Conservation (phyloP, 2,797 vertebrate genomes). For the Smutsia temminckii region DNA sequence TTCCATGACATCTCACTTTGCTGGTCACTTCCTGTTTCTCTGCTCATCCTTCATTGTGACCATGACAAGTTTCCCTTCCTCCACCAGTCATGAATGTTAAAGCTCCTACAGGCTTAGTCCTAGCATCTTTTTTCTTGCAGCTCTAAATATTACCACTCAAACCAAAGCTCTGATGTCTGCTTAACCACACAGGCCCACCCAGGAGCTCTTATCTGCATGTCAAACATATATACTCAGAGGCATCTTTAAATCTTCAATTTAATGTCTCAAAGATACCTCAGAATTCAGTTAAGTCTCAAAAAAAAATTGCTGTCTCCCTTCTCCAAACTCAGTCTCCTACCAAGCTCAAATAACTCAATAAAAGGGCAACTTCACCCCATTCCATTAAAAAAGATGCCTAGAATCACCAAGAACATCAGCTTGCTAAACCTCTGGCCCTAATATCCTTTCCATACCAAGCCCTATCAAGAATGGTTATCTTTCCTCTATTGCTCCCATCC, state of each 20-base stretch:
- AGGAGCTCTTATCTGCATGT: not conserved
- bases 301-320: not conserved
- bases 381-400: not conserved
- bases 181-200: accelerated
- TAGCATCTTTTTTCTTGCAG: not conserved
- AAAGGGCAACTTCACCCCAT: not conserved
- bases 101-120: not conserved
- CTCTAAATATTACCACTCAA: not conserved
- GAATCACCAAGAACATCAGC: not conserved
- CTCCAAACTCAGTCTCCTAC: not conserved
- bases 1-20: not conserved
- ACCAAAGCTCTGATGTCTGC: not conserved
- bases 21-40: not conserved
- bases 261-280: not conserved
- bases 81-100: not conserved
- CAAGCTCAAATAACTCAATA: not conserved
- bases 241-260: not conserved
- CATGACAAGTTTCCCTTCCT: not conserved
- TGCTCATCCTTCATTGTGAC: not conserved
- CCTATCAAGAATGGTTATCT: not conserved
- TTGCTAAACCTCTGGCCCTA: not conserved
- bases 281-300: not conserved
- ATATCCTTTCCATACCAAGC: not conserved
- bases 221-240: not conserved
- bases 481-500: not conserved